Evolutionary conservation across 1,140 invertebrate species (phyloP).

Genomic region (Glossosoma conforme): DNA sequence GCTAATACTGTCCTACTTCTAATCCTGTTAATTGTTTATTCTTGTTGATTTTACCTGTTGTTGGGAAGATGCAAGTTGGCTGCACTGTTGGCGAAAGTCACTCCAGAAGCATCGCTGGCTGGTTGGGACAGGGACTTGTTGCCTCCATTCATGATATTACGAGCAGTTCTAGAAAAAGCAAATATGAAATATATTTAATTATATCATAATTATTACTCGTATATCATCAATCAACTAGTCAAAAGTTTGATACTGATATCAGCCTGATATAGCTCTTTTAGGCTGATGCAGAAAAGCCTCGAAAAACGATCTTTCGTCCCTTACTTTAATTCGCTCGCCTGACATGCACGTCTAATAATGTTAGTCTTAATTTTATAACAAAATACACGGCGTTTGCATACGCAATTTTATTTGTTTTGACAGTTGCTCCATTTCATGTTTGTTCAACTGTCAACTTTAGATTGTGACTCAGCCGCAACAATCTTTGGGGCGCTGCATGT

Average conservation of each 20-base stretch:
- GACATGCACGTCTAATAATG: too few species aligned
- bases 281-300: constrained; percentile 2
- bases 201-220: background rate
- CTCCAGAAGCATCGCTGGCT: constrained; percentile 15
- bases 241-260: background rate
- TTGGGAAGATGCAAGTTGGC: constrained; percentile 44
- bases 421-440: too few species aligned
- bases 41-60: constrained; percentile 39
- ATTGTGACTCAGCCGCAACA: too few species aligned
- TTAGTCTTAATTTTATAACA: too few species aligned
- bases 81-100: constrained; percentile 32
- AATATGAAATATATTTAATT: background rate
- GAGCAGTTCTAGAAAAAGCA: constrained; percentile 6
- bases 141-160: constrained; percentile 14
- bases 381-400: too few species aligned
- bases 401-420: too few species aligned
- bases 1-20: too few species aligned
- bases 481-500: too few species aligned
- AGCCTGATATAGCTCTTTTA: background rate
- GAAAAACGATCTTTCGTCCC: too few species aligned
- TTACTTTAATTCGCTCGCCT: too few species aligned
- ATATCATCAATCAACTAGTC: background rate
- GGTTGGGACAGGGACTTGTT: constrained; percentile 34
- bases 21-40: too few species aligned
- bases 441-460: too few species aligned